Percentiles rank a stretch among this genome's conserved stretches.
phyloP scores from a whole-genome alignment of 2,888 invertebrate genomes.

The Pandemis corylana region DNA sequence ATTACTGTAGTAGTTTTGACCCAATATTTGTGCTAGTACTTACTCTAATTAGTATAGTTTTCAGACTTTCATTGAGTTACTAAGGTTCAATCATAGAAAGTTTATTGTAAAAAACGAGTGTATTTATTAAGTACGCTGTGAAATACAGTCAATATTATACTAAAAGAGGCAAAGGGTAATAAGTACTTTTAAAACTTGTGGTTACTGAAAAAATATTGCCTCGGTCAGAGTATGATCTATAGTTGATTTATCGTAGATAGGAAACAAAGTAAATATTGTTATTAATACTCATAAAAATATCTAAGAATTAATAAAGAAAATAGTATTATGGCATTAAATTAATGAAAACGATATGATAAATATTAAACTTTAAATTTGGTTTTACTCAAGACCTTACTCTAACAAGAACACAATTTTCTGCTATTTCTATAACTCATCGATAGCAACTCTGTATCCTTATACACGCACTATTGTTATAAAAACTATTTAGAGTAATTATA shows the following conservation, averaged over 20 bases:
- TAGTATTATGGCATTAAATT: neutral
- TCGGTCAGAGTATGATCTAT: neutral
- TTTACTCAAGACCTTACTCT: neutral
- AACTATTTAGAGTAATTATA: neutral
- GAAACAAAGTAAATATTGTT: constrained; percentile 17
- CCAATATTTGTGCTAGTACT: constrained; percentile 8
- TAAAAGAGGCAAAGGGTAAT: neutral
- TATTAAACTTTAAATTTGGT: neutral
- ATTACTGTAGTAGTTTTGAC: constrained; percentile 51
- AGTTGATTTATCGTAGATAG: constrained; percentile 31
- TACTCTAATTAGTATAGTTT: constrained; percentile 21
- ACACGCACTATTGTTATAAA: neutral
- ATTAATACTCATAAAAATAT: neutral
- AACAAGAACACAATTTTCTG: neutral
- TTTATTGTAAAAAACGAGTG: neutral
- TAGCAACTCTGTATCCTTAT: neutral
- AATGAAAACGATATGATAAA: neutral
- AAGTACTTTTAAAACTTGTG: neutral
- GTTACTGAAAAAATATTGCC: neutral
- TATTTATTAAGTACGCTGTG: neutral
- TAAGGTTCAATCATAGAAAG: neutral
- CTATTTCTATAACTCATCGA: neutral
- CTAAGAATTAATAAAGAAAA: neutral
- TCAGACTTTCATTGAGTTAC: constrained; percentile 1
- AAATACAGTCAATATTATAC: neutral